Conservation (phyloP, 1,140 invertebrate species). For the Conus betulinus region DNA sequence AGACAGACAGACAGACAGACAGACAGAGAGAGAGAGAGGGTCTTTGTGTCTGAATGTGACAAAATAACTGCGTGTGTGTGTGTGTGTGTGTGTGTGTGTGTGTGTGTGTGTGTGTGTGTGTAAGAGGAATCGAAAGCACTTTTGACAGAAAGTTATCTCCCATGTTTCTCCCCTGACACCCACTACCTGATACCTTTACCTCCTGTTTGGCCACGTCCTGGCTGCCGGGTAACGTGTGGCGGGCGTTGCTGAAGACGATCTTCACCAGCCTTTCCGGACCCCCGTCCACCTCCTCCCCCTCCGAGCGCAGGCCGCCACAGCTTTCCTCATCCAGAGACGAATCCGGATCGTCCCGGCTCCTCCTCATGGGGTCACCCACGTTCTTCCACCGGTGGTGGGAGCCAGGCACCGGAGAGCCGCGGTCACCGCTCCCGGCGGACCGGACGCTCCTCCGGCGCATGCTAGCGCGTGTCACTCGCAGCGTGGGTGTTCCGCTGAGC, state of each 20-base stretch:
- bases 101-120: no score
- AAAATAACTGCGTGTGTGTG: no score
- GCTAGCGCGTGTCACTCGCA: neutral
- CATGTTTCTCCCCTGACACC: no score
- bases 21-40: no score
- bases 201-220: neutral
- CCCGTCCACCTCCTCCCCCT: neutral
- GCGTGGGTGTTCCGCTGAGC: neutral
- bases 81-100: no score
- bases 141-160: no score
- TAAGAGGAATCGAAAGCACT: no score
- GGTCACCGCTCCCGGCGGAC: neutral
- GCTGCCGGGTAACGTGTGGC: neutral
- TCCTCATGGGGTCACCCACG: neutral
- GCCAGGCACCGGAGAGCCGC: neutral
- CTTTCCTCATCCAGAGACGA: neutral
- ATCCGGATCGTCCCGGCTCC: neutral
- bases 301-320: neutral
- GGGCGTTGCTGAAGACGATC: constrained; percentile 7
- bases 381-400: neutral
- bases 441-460: neutral
- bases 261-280: neutral
- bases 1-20: no score
- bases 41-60: no score
- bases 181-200: neutral